Evolutionary conservation across 1,140 invertebrate species (phyloP).

Genomic region (Pachypeltis micranthus): DNA sequence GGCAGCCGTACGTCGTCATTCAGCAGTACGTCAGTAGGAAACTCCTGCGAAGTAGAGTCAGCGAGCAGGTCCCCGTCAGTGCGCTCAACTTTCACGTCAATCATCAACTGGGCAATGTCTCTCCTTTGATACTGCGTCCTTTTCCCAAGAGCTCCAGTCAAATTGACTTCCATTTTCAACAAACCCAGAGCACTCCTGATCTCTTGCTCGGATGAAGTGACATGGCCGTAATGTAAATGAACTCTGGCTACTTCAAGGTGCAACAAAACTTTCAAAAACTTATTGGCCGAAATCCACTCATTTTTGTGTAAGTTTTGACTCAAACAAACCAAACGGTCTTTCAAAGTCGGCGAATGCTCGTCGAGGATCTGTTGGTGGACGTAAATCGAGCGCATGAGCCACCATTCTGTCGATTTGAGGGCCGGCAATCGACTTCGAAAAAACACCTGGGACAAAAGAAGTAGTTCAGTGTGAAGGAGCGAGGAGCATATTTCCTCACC

Average conservation of each 20-base stretch:
- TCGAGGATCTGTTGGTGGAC: conserved; percentile 62
- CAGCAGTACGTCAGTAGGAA: conserved; percentile 45
- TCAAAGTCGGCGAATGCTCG: conserved; percentile 52
- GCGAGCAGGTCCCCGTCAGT: conserved; percentile 23
- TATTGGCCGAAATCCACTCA: conserved; percentile 34
- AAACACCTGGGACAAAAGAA: conserved; percentile 53
- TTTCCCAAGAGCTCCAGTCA: conserved; percentile 55
- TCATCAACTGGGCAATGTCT: conserved; percentile 64
- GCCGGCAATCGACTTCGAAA: conserved; percentile 41
- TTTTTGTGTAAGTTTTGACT: conserved; percentile 41
- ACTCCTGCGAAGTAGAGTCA: conserved; percentile 26
- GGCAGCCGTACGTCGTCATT: conserved; percentile 77
- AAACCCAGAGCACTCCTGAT: conserved; percentile 50
- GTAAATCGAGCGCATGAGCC: conserved; percentile 56
- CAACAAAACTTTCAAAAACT: conserved; percentile 47
- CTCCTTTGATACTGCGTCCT: conserved; percentile 78
- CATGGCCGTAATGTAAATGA: conserved; percentile 59
- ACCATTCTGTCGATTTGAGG: conserved; percentile 49
- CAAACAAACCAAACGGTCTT: conserved; percentile 45
- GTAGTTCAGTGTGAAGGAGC: conserved; percentile 45
- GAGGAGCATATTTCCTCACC: conserved; percentile 42
- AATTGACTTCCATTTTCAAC: conserved; percentile 41
- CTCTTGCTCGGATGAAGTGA: conserved; percentile 51
- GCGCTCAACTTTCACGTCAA: conserved; percentile 46
- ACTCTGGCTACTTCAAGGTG: conserved; percentile 62